A percentile compares a stretch with the other conserved stretches of the same genome.
These are phyloP conservation scores for Neostethus bicornis DNA, from an alignment of 2,797 vertebrate species.

Conservation along the genomic window DNA sequence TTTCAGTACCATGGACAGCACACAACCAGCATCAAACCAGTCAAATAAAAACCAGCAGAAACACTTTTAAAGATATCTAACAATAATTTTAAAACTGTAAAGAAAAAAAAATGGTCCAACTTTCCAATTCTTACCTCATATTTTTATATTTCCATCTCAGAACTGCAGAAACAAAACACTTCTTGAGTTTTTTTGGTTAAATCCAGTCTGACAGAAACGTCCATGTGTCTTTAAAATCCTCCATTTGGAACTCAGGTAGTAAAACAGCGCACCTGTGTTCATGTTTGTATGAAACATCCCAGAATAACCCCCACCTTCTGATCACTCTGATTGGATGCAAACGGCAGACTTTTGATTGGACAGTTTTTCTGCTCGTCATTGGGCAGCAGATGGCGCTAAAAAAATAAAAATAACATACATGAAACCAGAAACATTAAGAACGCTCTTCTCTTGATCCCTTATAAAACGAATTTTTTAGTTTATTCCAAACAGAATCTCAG, in stretches of 20 bases:
- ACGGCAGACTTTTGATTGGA: conserved; percentile 40
- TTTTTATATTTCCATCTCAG: conserved; percentile 15
- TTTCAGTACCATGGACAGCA: conserved; percentile 60
- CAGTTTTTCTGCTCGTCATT: conserved; percentile 8
- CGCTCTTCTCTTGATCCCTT: no score
- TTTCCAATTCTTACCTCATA: conserved; percentile 39
- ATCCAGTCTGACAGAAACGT: not conserved
- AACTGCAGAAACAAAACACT: not conserved
- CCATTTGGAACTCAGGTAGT: not conserved
- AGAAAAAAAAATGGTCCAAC: not conserved
- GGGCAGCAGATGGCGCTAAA: not conserved
- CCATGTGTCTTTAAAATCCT: not conserved
- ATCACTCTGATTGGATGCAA: conserved; percentile 52
- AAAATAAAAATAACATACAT: not conserved
- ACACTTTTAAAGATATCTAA: no score
- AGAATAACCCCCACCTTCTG: conserved; percentile 32
- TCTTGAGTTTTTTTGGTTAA: not conserved
- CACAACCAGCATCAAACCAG: conserved; percentile 4
- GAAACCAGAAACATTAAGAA: no score
- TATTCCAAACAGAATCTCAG: no score
- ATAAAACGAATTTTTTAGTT: no score
- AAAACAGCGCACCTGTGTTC: conserved; percentile 24
- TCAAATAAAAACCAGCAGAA: no score
- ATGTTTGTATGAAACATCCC: conserved; percentile 47
- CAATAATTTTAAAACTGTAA: no score